Conservation (phyloP, 2,797 vertebrate genomes). For the Adrianichthys oophorus region DNA sequence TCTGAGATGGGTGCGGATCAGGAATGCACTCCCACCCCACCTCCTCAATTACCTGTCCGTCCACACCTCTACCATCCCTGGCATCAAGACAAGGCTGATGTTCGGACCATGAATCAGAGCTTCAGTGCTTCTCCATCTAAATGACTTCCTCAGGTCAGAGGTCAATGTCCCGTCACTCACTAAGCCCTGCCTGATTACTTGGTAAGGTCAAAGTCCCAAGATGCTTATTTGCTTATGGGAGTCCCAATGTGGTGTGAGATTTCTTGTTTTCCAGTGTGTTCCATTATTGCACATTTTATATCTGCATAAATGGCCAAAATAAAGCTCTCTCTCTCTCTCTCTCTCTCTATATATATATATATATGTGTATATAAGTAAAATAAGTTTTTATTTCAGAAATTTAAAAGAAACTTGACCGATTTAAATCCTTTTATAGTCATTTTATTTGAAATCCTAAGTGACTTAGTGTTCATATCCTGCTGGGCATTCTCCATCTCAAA, state of each 20-base stretch:
- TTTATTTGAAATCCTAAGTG: conserved; percentile 27
- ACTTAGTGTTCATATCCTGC: conserved; percentile 43
- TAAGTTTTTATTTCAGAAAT: neutral
- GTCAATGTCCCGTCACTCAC: conserved; percentile 79
- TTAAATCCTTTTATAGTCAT: conserved; percentile 22
- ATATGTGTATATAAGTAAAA: neutral
- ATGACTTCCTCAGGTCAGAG: conserved; percentile 82
- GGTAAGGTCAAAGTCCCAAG: conserved; percentile 40
- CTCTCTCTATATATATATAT: too few species aligned
- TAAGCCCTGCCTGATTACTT: conserved; percentile 68
- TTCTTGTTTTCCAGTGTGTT: conserved; percentile 21
- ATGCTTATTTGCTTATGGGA: conserved; percentile 42
- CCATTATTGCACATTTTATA: conserved; percentile 3
- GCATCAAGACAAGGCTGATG: conserved; percentile 50
- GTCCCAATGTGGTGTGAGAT: conserved; percentile 13
- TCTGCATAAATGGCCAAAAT: neutral
- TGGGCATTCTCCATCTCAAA: conserved; percentile 10
- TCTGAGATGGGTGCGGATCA: conserved; percentile 28
- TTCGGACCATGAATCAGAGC: conserved; percentile 68
- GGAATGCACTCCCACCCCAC: conserved; percentile 34
- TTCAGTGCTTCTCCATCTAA: conserved; percentile 73
- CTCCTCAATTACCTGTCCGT: conserved; percentile 55
- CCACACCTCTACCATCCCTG: conserved; percentile 55
- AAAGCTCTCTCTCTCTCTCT: too few species aligned
- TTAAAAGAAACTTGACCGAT: neutral